A percentile compares a stretch with the other conserved stretches of the same genome.
Evolutionary conservation across 2,888 invertebrate genomes (phyloP).

Genomic region (Melanotus villosus): DNA sequence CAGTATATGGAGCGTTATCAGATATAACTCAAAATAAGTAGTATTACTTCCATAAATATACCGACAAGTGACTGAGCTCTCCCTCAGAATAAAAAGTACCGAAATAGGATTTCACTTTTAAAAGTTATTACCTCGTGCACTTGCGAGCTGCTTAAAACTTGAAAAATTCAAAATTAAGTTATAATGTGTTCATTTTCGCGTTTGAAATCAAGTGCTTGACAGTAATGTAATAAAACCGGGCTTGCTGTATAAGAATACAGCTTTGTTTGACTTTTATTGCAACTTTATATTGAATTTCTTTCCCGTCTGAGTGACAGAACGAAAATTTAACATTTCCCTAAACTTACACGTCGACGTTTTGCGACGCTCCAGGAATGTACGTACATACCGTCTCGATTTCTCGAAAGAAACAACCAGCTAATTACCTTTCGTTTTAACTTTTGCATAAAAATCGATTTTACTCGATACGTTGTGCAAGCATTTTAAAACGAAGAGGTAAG

Average conservation of each 20-base stretch:
- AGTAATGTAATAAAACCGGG: constrained; percentile 33
- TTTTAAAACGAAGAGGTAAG: background rate
- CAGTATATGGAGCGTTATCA: constrained; percentile 24
- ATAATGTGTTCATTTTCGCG: constrained; percentile 33
- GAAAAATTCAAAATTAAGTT: constrained; percentile 25
- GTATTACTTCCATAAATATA: constrained; percentile 10
- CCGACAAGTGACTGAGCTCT: background rate
- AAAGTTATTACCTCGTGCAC: background rate
- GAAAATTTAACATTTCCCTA: constrained; percentile 33
- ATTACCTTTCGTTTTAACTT: no score
- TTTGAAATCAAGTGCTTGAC: constrained; percentile 31
- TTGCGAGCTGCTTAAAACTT: constrained; percentile 10
- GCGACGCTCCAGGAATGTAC: background rate
- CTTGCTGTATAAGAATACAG: constrained; percentile 37
- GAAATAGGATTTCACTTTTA: background rate
- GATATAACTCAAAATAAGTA: constrained; percentile 10
- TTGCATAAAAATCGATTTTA: no score
- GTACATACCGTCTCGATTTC: background rate
- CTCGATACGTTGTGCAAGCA: background rate
- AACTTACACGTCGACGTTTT: constrained; percentile 11
- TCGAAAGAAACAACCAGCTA: background rate
- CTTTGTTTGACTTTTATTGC: constrained; percentile 43
- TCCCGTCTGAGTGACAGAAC: constrained; percentile 29
- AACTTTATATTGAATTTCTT: constrained; percentile 39
- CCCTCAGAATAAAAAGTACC: background rate